Conservation (phyloP, 1,140 invertebrate genomes). For the Cheumatopsyche charites region DNA sequence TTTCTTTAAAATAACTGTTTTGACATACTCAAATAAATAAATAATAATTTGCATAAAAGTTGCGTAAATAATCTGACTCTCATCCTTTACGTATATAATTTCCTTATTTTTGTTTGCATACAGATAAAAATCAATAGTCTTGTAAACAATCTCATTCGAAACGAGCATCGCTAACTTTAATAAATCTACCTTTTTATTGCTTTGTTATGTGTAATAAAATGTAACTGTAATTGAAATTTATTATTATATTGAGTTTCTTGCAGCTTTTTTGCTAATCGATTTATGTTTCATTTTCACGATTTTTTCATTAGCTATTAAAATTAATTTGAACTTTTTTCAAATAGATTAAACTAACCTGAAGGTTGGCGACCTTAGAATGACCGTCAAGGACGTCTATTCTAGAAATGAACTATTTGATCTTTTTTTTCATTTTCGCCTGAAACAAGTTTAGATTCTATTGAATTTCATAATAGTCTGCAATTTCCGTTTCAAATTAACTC, state of each 20-base stretch:
- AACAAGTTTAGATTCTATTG: neutral
- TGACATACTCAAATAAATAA: slow-evolving; percentile 2
- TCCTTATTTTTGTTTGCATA: neutral
- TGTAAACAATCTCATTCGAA: too few species aligned
- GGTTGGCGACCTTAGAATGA: slow-evolving; percentile 15
- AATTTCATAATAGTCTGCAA: slow-evolving; percentile 8
- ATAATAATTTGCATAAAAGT: slow-evolving; percentile 6
- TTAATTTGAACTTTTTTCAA: neutral
- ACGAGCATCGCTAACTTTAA: too few species aligned
- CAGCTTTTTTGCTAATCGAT: too few species aligned
- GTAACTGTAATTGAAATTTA: too few species aligned
- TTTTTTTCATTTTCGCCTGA: neutral
- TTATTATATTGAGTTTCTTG: too few species aligned
- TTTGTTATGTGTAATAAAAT: too few species aligned
- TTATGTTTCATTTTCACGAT: neutral
- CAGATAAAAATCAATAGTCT: neutral
- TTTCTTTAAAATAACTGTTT: neutral
- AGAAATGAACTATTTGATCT: neutral
- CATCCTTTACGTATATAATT: neutral
- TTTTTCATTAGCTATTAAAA: neutral
- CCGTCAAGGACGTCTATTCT: slow-evolving; percentile 15
- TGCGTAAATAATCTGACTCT: neutral
- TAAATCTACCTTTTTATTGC: too few species aligned
- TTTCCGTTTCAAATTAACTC: slow-evolving; percentile 9
- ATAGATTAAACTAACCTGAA: neutral